Percentiles rank a stretch among this genome's conserved stretches.
These are phyloP conservation scores for Augochlorella aurata DNA, from an alignment of 2,888 invertebrate genomes.

Conservation along the genomic window DNA sequence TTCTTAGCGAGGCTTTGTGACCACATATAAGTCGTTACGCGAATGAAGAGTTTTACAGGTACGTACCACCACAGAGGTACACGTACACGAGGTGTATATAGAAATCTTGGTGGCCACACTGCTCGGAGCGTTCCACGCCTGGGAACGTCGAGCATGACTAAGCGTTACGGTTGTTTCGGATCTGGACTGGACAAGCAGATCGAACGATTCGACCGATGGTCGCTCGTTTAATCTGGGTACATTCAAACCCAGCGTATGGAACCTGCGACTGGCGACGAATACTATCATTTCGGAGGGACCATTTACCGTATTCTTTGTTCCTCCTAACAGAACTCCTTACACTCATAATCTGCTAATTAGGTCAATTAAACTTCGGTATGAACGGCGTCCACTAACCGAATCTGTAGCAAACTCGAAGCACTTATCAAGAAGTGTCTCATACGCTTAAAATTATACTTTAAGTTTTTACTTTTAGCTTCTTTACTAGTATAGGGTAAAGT, in stretches of 20 bases:
- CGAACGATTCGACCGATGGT: conserved; percentile 62
- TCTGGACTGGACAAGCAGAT: conserved; percentile 65
- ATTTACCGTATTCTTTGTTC: conserved; percentile 38
- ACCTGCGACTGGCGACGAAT: conserved; percentile 41
- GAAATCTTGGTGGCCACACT: conserved; percentile 48
- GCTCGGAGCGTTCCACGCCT: conserved; percentile 65
- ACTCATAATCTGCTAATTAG: conserved; percentile 7
- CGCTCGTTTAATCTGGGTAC: conserved; percentile 63
- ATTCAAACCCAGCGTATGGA: conserved; percentile 51
- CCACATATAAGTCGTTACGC: conserved; percentile 24
- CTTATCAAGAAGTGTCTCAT: neutral
- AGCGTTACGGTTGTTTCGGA: conserved; percentile 67
- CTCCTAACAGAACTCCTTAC: neutral
- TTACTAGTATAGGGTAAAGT: too few relatives aligned
- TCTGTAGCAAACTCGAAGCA: neutral
- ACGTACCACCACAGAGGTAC: conserved; percentile 12
- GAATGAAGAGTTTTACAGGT: conserved; percentile 31
- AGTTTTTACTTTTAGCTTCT: too few relatives aligned
- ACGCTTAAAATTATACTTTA: too few relatives aligned
- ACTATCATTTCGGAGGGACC: conserved; percentile 33
- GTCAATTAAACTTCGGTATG: conserved; percentile 5
- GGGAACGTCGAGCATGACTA: conserved; percentile 73
- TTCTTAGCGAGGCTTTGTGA: conserved; percentile 18
- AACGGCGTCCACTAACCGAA: neutral
- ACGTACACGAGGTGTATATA: conserved; percentile 27